These are phyloP conservation scores for Saccostrea echinata DNA, from an alignment of 1,140 invertebrate genomes.

Conservation along the genomic window DNA sequence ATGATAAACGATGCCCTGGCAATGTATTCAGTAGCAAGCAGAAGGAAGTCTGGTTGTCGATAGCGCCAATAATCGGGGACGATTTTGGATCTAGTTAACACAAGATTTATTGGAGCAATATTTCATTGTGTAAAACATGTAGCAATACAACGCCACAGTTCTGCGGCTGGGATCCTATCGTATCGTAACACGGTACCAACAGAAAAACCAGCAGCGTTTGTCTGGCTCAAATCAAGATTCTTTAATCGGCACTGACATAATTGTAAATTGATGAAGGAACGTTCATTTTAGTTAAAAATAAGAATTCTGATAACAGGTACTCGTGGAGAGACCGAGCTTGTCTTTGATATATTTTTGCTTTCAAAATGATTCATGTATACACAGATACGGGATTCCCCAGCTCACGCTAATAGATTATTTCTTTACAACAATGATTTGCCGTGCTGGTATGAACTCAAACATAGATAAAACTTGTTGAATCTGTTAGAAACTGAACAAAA, in stretches of 20 bases:
- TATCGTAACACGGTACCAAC: not conserved
- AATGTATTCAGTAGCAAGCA: constrained; percentile 3
- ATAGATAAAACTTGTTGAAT: not conserved
- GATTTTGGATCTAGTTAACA: constrained; percentile 25
- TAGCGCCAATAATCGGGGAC: constrained; percentile 27
- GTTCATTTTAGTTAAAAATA: constrained; percentile 23
- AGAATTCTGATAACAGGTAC: constrained; percentile 25
- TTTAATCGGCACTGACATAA: constrained; percentile 9
- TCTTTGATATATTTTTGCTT: constrained; percentile 35
- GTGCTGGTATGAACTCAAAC: not conserved
- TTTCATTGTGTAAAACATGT: constrained; percentile 34
- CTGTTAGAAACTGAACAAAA: not conserved
- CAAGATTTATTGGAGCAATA: constrained; percentile 22
- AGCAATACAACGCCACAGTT: not conserved
- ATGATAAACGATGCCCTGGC: constrained; percentile 15
- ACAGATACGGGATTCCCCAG: not conserved
- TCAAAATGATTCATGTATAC: constrained; percentile 5
- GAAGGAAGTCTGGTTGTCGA: constrained; percentile 27
- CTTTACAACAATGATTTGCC: not conserved
- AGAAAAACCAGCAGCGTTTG: not conserved
- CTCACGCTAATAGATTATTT: not conserved
- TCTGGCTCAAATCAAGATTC: not conserved
- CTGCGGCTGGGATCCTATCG: not conserved
- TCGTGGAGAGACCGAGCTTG: constrained; percentile 1
- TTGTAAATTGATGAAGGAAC: constrained; percentile 30